Conservation (phyloP, 2,797 vertebrate species). For the Poeciliopsis gracilis region DNA sequence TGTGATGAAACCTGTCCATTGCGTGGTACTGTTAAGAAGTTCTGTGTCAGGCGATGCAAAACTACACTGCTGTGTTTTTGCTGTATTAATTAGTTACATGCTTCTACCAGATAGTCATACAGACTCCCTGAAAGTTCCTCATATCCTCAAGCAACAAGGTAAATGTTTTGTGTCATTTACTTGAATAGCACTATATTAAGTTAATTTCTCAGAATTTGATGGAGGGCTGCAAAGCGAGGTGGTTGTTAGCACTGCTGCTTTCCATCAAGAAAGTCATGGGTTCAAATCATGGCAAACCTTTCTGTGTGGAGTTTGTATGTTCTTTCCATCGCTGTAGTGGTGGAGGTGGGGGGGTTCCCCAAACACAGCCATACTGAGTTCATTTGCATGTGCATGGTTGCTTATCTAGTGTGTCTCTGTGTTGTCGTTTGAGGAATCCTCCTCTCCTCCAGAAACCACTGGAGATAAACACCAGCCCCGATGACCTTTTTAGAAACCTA, state of each 20-base stretch:
- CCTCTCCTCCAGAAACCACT: background rate
- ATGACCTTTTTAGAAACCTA: background rate
- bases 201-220: background rate
- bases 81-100: background rate
- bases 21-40: background rate
- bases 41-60: background rate
- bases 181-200: no score
- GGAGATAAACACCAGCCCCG: background rate
- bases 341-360: background rate
- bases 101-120: background rate
- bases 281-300: background rate
- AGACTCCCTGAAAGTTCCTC: background rate
- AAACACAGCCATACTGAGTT: background rate
- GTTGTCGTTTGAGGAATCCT: background rate
- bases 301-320: background rate
- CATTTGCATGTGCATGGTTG: background rate
- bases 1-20: background rate
- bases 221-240: background rate
- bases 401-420: background rate
- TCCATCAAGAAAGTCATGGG: background rate
- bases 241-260: background rate
- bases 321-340: background rate
- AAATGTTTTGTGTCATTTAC: no score
- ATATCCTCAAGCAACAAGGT: background rate
- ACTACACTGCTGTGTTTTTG: background rate